Evolutionary conservation across 2,113 vertebrate species (phyloP), one percentile per base, ranked within the genome.

Genomic region (Cisticola juncidis): DNA sequence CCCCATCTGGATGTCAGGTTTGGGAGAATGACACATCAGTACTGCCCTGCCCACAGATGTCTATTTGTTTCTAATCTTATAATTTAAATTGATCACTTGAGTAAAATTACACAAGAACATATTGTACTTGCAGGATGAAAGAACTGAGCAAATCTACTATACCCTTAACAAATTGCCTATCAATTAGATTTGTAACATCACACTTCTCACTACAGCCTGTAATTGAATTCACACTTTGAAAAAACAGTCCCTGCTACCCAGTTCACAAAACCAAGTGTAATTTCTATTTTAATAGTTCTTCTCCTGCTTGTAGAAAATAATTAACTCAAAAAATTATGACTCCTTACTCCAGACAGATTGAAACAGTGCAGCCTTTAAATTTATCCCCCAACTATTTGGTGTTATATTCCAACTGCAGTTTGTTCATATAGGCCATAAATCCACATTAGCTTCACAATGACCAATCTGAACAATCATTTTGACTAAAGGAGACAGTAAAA

Each of bases 171-270:
- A 93, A 92, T 51, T 87, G 86, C 68, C 47, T 80, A 92, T 94
- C 76, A 94, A 74, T 95, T 80, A 93, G 81, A 79, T 94, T 90
- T 82, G 78, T 76, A 92, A 53, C 61, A 86, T 86, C 90, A 80
- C 64, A 70, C 54, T 93, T 79, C 74, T 83, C 71, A 78, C 71
- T 90, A 48, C 64, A 92, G 76, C 36, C 68, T 12, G 3, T 71
- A 93, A 91, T 20, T 84, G 64, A 94, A 90, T 74, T 93, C 80
- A 88, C 92, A 78, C 56, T 83, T 86, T 10, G 25, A 71, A 86
- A 87, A 85, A 93, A 74, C 44, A 48, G 24, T 77, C 38, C 24
- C 23, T 60, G 65, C 50, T 77, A 93, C 5, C 56, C 61, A 86
- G 74, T 74, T 70, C 36, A 79, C 29, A 78, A 93, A 95, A 78